These are phyloP conservation scores for Hirundichthys speculiger DNA, from an alignment of 2,113 vertebrate species.

Conservation along the genomic window DNA sequence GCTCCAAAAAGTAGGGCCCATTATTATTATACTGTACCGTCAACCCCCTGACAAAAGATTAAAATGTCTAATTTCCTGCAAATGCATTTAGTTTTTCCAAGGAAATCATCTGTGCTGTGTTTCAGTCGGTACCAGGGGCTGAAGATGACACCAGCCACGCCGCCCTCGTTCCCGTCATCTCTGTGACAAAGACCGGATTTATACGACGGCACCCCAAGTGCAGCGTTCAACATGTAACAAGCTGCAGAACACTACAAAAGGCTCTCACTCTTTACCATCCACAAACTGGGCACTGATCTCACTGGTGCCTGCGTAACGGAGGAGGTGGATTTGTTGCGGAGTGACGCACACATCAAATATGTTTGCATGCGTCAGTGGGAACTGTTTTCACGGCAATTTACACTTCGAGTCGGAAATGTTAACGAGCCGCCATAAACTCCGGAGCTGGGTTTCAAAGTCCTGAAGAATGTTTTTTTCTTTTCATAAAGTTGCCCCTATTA, in stretches of 20 bases:
- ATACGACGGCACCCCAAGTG: slow-evolving; percentile 25
- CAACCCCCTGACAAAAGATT: slow-evolving; percentile 18
- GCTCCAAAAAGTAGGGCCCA: background rate
- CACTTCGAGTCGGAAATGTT: too few species aligned
- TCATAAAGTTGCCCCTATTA: too few species aligned
- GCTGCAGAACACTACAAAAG: slow-evolving; percentile 31
- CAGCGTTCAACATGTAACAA: slow-evolving; percentile 31
- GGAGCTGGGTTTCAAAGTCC: too few species aligned
- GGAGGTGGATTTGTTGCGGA: too few species aligned
- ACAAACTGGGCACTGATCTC: background rate
- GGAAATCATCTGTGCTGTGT: background rate
- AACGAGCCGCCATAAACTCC: too few species aligned
- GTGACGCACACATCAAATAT: too few species aligned
- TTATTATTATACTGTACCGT: too few species aligned
- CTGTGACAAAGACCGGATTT: slow-evolving; percentile 59
- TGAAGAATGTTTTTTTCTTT: too few species aligned
- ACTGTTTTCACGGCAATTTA: too few species aligned
- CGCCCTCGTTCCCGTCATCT: slow-evolving; percentile 43
- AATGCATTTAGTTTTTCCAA: slow-evolving; percentile 1
- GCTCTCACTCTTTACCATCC: background rate
- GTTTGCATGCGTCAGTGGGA: too few species aligned
- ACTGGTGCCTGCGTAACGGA: background rate
- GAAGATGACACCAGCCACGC: slow-evolving; percentile 22
- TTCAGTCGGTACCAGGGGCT: slow-evolving; percentile 27
- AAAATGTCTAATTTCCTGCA: slow-evolving; percentile 4